Conservation (phyloP, 2,888 invertebrate species). For the Epinotia nisella region DNA sequence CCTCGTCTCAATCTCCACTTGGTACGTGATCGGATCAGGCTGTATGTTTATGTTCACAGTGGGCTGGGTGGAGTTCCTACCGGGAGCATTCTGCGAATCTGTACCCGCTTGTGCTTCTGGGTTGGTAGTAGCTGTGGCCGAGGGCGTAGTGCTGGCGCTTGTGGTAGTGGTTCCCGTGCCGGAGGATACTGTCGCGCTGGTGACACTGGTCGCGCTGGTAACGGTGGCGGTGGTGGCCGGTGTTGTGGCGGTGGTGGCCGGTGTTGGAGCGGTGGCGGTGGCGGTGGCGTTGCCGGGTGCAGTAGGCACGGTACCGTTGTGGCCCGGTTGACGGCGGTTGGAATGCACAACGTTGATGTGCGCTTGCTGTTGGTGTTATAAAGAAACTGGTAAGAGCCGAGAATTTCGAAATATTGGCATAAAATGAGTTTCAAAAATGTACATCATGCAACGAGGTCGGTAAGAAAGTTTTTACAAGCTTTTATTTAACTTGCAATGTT, state of each 20-base stretch:
- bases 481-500: no score
- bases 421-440: no score
- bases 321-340: slow-evolving; percentile 51
- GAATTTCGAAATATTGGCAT: no score
- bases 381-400: not conserved
- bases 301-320: slow-evolving; percentile 42
- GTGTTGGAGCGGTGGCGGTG: slow-evolving; percentile 32
- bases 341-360: slow-evolving; percentile 69
- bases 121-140: slow-evolving; percentile 5
- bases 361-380: slow-evolving; percentile 54
- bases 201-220: not conserved
- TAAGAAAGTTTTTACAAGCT: no score
- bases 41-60: slow-evolving; percentile 58
- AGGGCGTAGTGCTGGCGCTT: slow-evolving; percentile 11
- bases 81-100: slow-evolving; percentile 45
- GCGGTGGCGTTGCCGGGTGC: slow-evolving; percentile 45
- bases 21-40: slow-evolving; percentile 64
- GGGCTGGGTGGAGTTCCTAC: slow-evolving; percentile 60
- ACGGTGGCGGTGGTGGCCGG: slow-evolving; percentile 42
- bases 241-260: slow-evolving; percentile 35
- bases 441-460: no score
- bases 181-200: slow-evolving; percentile 15
- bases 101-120: not conserved
- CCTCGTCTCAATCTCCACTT: slow-evolving; percentile 71
- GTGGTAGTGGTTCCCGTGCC: slow-evolving; percentile 25